Base-by-base conservation (phyloP, 2,888 invertebrate genomes). In the Napeogenes inachia region DNA sequence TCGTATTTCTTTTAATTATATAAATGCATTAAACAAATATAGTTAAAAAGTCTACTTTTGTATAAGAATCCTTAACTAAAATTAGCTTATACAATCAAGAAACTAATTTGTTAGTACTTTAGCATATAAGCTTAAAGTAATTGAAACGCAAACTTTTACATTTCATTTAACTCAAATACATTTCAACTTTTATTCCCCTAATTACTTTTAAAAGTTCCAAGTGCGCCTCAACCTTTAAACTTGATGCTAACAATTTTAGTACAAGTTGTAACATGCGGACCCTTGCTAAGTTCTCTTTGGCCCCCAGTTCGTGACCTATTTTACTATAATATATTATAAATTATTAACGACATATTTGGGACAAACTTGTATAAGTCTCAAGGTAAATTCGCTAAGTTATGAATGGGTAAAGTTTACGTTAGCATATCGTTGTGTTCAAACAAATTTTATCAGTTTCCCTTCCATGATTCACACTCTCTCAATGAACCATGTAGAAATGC, bases 341-440 rank as follows among this genome's bases (percentile, higher is more conserved):
- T 68, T 65, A 60, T 58, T 62, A 54, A 64, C 53, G 64, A 63
- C 63, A 64, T 63, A 69, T 63, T 68, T 56, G 60, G 60, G 58
- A 57, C 57, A n/a, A 13, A 50, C 30, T 50, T 30, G 21, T 45
- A 59, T 57, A 57, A 57, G 45, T 13, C 35, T 59, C 32, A 32
- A 55, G 56, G 59, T 55, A 47, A 45, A 35, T 54, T 35, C 53
- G 54, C 35, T 42, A 56, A 56, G 61, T 56, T 58, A 61, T 53
- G 61, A 46, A 61, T 57, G 45, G 33, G 21, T 54, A 45, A 53
- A 57, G 33, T 61, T 58, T 57, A 32, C 8, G 2, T 38, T 21
- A 13, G 10, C 53, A 45, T 61, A 21, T 56, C 50, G 45, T 42
- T 50, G 45, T 35, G 42, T 42, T 42, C 42, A 6, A 12, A 42